Evolutionary conservation across 2,888 invertebrate species (phyloP).

Genomic region (Melangyna quadrimaculata): DNA sequence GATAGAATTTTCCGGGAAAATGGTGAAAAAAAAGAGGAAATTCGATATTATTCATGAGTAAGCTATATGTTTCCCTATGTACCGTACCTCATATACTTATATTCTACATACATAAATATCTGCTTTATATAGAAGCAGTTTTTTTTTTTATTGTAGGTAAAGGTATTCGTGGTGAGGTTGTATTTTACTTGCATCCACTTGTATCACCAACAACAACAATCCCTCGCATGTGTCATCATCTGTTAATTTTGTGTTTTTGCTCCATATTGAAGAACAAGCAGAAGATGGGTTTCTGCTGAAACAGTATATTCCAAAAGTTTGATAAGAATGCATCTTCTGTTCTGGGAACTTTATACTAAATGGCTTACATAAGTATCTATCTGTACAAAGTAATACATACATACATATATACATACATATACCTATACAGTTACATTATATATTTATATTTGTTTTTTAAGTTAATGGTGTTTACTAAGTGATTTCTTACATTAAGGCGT

Average conservation of each 20-base stretch:
- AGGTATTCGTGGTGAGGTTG: slow-evolving; percentile 17
- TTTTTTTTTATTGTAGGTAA: background rate
- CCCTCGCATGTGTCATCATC: slow-evolving; percentile 65
- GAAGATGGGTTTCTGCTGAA: slow-evolving; percentile 11
- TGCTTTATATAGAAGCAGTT: background rate
- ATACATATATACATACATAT: too few relatives aligned
- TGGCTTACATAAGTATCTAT: slow-evolving; percentile 10
- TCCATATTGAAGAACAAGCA: slow-evolving; percentile 53
- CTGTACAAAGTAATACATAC: background rate
- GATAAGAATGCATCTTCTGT: slow-evolving; percentile 47
- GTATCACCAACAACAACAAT: slow-evolving; percentile 38
- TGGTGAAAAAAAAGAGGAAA: slow-evolving; percentile 45
- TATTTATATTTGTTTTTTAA: slow-evolving; percentile 3
- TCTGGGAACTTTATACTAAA: slow-evolving; percentile 3
- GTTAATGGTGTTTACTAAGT: slow-evolving; percentile 57
- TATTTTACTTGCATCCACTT: slow-evolving; percentile 25
- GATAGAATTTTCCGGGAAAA: slow-evolving; percentile 60
- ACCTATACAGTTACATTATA: background rate
- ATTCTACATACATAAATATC: background rate
- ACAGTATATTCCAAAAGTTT: slow-evolving; percentile 22
- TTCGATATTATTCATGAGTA: slow-evolving; percentile 67
- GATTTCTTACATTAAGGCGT: slow-evolving; percentile 59
- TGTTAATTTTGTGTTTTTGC: slow-evolving; percentile 66
- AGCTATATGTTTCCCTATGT: slow-evolving; percentile 38
- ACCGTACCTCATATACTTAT: background rate